Base-by-base conservation (phyloP, 2,888 invertebrate species). In the Watsonalla cultraria region DNA sequence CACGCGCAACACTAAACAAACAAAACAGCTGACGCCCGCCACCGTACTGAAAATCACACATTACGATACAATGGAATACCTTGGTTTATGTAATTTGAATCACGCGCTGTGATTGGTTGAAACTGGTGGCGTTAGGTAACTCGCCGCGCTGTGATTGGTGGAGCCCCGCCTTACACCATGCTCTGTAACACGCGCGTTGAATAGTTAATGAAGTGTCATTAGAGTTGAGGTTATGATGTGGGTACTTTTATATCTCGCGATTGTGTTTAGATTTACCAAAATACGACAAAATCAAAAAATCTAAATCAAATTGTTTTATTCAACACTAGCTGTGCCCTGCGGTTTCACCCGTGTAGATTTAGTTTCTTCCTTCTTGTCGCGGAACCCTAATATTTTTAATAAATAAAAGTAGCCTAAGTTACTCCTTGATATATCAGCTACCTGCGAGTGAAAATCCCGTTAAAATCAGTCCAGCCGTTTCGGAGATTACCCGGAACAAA, bases 131-230 rank as follows among this genome's bases (percentile, higher is more conserved):
- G 70, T 78, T 77, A 79, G 72, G 70, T 82, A 78, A 78, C 78
- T 78, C 73, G 9, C 65, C 72, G 55, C 63, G 66, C 46, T 57
- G 55, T 68, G 72, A 87, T 87, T 87, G 88, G 88, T 57, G 57
- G 65, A 51, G 47, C 51, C 5, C 51, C 51, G 66, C 64, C 78
- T 80, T 80, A 80, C 80, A 78, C 71, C 80, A 82, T 69, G 59
- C 62, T 59, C 58, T 74, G 80, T 84, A 86, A 84, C 80, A 72
- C 75, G 70, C 68, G 55, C 64, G 67, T 54, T 86, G 79, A 84
- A 87, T 86, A 69, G 63, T 80, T 88, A 78, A 89, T 83, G 82
- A 81, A 80, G 76, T 76, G 78, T 78, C 80, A 87, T 87, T 86
- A 85, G 60, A 53, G 57, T 63, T 51, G 39, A 24, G 54, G 65